Percentiles rank a stretch among this genome's conserved stretches.
phyloP scores from a whole-genome alignment of 2,888 invertebrate genomes.

The Pheosia tremula region DNA sequence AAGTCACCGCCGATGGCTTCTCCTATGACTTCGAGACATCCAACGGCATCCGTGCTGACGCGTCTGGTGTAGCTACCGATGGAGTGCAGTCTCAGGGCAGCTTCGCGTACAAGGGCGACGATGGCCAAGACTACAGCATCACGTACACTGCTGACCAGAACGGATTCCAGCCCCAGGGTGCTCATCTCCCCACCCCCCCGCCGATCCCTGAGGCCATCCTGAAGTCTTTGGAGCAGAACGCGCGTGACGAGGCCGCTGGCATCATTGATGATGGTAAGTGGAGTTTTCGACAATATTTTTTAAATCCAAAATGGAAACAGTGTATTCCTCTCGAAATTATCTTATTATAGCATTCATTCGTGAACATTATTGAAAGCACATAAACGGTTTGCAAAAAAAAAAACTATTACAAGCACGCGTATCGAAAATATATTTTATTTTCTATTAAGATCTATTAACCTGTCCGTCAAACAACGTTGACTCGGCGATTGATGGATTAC shows the following conservation, averaged over 20 bases:
- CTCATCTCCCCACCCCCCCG: constrained; percentile 78
- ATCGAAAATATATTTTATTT: too few species aligned
- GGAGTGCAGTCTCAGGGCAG: constrained; percentile 80
- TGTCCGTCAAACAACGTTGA: background rate
- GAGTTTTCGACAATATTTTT: constrained; percentile 4
- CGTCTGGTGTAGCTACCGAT: constrained; percentile 74
- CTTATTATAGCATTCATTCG: too few species aligned
- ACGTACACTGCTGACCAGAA: constrained; percentile 80
- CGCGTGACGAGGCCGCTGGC: constrained; percentile 79
- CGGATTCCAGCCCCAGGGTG: constrained; percentile 75
- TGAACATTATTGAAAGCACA: too few species aligned
- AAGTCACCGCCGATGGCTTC: constrained; percentile 77
- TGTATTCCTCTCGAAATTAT: too few species aligned
- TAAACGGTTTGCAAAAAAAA: too few species aligned
- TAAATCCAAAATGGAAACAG: too few species aligned
- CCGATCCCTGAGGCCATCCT: constrained; percentile 79
- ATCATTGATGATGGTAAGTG: constrained; percentile 80
- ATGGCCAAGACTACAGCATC: constrained; percentile 80
- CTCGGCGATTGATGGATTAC: constrained; percentile 2
- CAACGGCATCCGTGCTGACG: constrained; percentile 79
- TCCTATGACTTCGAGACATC: constrained; percentile 78
- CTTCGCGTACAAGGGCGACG: constrained; percentile 79
- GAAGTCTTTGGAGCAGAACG: constrained; percentile 79
- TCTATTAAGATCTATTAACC: background rate
- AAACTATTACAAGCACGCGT: too few species aligned